Conservation (phyloP, 2,888 invertebrate species). For the Baccha elongata region DNA sequence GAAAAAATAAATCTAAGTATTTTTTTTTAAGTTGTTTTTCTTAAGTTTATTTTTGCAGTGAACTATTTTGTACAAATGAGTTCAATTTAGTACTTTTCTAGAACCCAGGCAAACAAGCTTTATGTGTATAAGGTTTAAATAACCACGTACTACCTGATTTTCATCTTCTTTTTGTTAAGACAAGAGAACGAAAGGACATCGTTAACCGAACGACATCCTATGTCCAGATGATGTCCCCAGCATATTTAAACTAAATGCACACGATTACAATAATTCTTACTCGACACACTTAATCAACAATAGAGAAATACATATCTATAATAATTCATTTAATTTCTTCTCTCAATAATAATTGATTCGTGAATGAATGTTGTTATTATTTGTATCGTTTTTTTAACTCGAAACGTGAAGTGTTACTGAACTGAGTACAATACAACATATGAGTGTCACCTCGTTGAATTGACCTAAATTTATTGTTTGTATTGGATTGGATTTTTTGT, state of each 20-base stretch:
- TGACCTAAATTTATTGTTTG: constrained; percentile 64
- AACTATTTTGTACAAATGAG: too few relatives aligned
- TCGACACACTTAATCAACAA: constrained; percentile 25
- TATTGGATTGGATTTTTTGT: constrained; percentile 41
- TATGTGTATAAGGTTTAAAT: too few relatives aligned
- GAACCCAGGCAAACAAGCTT: too few relatives aligned
- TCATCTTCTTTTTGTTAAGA: too few relatives aligned
- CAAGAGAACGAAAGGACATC: too few relatives aligned
- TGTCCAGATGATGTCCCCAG: constrained; percentile 7
- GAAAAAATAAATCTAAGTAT: too few relatives aligned
- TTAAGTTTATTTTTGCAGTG: too few relatives aligned
- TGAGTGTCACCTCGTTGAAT: constrained; percentile 57
- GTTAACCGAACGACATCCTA: too few relatives aligned
- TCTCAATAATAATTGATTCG: not conserved
- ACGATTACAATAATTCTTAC: constrained; percentile 43
- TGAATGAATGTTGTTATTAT: constrained; percentile 34
- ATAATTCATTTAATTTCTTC: constrained; percentile 12
- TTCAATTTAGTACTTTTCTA: too few relatives aligned
- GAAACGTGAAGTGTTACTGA: constrained; percentile 6
- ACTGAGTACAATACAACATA: not conserved
- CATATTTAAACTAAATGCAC: constrained; percentile 6
- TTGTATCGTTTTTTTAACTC: not conserved
- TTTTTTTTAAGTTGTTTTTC: too few relatives aligned
- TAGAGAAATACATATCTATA: too few relatives aligned
- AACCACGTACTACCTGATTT: too few relatives aligned